These are phyloP conservation scores for Salvator merianae DNA, from an alignment of 2,113 vertebrate genomes.

Conservation along the genomic window DNA sequence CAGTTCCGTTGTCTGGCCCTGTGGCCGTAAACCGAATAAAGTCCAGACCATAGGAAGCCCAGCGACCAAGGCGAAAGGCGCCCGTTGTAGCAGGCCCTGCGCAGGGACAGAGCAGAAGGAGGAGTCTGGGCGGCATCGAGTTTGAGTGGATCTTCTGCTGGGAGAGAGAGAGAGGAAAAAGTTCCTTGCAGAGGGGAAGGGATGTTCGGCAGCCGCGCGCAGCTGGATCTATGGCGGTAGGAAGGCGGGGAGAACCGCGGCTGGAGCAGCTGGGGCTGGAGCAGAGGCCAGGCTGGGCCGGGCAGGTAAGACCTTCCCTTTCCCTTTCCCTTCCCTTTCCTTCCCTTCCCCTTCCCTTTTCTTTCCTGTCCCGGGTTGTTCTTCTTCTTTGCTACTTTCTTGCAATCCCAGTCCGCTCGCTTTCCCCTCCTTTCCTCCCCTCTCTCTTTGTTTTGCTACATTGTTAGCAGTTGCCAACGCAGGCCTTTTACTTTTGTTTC, in stretches of 20 bases:
- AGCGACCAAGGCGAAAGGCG: too few species aligned
- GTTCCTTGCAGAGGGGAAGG: not conserved
- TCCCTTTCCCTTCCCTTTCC: not conserved
- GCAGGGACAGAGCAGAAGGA: too few species aligned
- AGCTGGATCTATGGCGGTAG: not conserved
- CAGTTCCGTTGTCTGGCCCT: too few species aligned
- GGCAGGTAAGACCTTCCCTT: not conserved
- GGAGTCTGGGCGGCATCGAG: not conserved
- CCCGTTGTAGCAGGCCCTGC: too few species aligned
- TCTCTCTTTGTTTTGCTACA: not conserved
- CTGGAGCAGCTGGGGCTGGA: not conserved
- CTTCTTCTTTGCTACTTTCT: not conserved
- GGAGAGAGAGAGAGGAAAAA: not conserved
- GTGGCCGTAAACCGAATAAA: too few species aligned
- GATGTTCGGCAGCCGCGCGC: not conserved
- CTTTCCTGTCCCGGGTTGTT: too few species aligned
- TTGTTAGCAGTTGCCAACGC: not conserved
- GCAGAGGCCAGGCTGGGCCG: not conserved
- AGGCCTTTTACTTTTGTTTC: too few species aligned
- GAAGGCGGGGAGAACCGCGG: not conserved
- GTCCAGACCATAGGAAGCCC: too few species aligned
- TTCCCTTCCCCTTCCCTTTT: not conserved
- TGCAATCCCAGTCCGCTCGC: not conserved
- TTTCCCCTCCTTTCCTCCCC: too few species aligned
- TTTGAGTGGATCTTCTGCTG: not conserved